phyloP scores from a whole-genome alignment of 92 coral and sea anemone genomes.

The Siderastrea siderea region DNA sequence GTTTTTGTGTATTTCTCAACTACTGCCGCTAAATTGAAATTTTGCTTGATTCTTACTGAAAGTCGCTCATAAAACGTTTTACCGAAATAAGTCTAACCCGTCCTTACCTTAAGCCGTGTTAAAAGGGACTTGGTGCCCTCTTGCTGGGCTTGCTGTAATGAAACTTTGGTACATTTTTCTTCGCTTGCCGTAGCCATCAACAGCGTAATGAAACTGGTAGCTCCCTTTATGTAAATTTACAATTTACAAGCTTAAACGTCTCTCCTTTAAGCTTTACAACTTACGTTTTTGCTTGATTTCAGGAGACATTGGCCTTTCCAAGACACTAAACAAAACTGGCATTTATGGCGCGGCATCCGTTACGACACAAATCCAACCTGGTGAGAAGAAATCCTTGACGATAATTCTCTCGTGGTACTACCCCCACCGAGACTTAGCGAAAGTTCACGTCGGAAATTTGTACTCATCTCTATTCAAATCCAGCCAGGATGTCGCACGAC shows the following conservation, averaged over 20 bases:
- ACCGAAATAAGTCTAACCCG: too few species aligned
- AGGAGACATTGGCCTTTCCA: constrained; percentile 71
- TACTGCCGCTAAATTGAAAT: too few species aligned
- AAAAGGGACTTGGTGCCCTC: too few species aligned
- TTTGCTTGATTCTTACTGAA: too few species aligned
- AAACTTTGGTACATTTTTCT: too few species aligned
- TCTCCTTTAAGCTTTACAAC: background rate
- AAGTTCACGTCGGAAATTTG: constrained; percentile 80
- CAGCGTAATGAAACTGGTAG: background rate
- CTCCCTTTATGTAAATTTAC: background rate
- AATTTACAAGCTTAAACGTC: background rate
- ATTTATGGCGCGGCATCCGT: constrained; percentile 81
- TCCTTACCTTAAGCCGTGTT: too few species aligned
- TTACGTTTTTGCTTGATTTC: background rate
- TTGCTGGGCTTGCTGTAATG: too few species aligned
- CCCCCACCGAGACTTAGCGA: constrained; percentile 86
- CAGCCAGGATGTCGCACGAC: constrained; percentile 80
- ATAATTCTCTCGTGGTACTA: constrained; percentile 88
- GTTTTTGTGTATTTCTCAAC: too few species aligned
- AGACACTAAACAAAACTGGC: constrained; percentile 53
- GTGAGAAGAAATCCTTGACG: constrained; percentile 85
- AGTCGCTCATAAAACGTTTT: too few species aligned
- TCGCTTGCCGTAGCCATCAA: too few species aligned
- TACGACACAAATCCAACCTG: constrained; percentile 71
- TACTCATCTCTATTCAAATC: constrained; percentile 79